A percentile compares a stretch with the other conserved stretches of the same genome.
Evolutionary conservation across 2,113 vertebrate species (phyloP).

Genomic region (Pedetes capensis): DNA sequence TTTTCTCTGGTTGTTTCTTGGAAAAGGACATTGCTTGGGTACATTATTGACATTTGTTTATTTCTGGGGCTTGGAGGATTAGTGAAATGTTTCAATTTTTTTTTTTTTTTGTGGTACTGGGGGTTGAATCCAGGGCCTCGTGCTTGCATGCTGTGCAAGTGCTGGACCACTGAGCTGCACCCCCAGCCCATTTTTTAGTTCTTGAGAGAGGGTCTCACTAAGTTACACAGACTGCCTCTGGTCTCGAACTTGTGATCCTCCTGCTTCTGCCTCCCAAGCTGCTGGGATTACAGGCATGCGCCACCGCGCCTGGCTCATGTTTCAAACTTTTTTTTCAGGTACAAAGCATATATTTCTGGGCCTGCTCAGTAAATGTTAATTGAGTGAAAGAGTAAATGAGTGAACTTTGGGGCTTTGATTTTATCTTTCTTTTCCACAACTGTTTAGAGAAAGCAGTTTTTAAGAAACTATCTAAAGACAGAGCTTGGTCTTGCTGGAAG

Average conservation of each 20-base stretch:
- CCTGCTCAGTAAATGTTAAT: not conserved
- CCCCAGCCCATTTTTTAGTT: too few species aligned
- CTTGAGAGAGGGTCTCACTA: too few species aligned
- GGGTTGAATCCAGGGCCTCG: too few species aligned
- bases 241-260: too few species aligned
- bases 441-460: not conserved
- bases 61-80: not conserved
- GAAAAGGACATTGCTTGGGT: not conserved
- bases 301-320: too few species aligned
- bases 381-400: not conserved
- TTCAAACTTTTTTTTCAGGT: too few species aligned
- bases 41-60: constrained; percentile 33
- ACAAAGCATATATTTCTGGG: not conserved
- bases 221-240: too few species aligned
- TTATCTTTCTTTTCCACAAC: not conserved
- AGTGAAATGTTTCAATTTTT: constrained; percentile 29
- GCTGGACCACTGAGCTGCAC: too few species aligned
- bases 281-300: too few species aligned
- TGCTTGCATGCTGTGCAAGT: too few species aligned
- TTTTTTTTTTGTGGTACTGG: too few species aligned
- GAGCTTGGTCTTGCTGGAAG: not conserved
- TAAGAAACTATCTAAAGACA: not conserved
- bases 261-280: too few species aligned
- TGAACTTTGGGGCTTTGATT: not conserved
- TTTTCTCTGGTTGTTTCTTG: constrained; percentile 19